phyloP scores from a whole-genome alignment of 30 jellyfish, hydroid and myxozoan genomes.

The Aurelia sp. region DNA sequence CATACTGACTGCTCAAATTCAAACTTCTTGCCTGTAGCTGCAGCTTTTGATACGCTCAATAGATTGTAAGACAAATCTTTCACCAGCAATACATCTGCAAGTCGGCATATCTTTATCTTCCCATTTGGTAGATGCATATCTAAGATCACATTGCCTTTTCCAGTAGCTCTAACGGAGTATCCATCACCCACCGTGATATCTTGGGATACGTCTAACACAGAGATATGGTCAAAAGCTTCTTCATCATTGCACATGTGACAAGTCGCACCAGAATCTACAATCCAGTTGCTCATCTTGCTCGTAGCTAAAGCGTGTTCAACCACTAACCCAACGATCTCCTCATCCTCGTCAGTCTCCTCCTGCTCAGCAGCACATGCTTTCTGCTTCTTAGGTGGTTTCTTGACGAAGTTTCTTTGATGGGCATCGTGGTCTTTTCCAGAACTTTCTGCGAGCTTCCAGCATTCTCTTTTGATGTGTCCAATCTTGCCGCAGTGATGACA shows the following conservation, averaged over 20 bases:
- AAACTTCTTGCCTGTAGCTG: slow-evolving; percentile 19
- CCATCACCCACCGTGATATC: not conserved
- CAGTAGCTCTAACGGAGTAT: slow-evolving; percentile 23
- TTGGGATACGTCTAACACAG: no score
- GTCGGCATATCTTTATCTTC: not conserved
- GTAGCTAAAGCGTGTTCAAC: not conserved
- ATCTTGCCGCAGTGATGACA: slow-evolving; percentile 64
- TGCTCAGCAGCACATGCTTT: slow-evolving; percentile 39
- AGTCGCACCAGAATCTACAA: slow-evolving; percentile 76
- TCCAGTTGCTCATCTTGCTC: slow-evolving; percentile 33
- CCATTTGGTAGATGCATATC: slow-evolving; percentile 30
- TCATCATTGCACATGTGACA: slow-evolving; percentile 55
- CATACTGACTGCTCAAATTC: slow-evolving; percentile 13
- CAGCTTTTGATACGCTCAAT: slow-evolving; percentile 36
- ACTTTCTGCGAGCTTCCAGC: slow-evolving; percentile 9
- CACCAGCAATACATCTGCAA: slow-evolving; percentile 5
- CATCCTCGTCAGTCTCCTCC: slow-evolving; percentile 1
- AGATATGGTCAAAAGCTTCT: no score
- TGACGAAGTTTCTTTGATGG: not conserved
- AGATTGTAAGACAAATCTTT: slow-evolving; percentile 26
- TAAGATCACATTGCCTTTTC: slow-evolving; percentile 6
- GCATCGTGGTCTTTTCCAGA: no score
- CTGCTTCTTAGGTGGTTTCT: not conserved
- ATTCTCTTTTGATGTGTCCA: slow-evolving; percentile 55
- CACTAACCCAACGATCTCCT: slow-evolving; percentile 15